Conservation (phyloP, 2,888 invertebrate genomes). For the Drosophila cognata region DNA sequence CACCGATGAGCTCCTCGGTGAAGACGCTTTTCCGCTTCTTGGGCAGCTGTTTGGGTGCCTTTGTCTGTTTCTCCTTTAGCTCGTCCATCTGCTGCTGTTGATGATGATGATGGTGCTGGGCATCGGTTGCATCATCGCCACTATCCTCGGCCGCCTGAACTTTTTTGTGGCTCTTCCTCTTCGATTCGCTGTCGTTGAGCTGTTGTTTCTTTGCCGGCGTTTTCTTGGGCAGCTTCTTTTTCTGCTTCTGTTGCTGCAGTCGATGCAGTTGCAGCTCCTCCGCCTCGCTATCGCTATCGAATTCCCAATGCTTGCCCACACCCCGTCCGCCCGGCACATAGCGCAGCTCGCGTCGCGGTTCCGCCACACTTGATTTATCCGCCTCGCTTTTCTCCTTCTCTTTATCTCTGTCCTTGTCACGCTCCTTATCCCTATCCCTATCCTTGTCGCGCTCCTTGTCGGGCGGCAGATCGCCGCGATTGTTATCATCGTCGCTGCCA, state of each 20-base stretch:
- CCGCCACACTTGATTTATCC: slow-evolving; percentile 29
- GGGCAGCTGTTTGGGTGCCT: slow-evolving; percentile 78
- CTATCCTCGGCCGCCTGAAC: slow-evolving; percentile 27
- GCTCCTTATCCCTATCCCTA: slow-evolving; percentile 16
- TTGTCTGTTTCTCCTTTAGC: slow-evolving; percentile 68
- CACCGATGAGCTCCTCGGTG: slow-evolving; percentile 86
- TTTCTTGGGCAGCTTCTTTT: slow-evolving; percentile 72
- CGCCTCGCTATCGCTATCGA: slow-evolving; percentile 86
- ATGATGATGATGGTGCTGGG: neutral
- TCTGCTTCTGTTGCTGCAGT: slow-evolving; percentile 65
- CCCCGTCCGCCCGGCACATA: slow-evolving; percentile 92
- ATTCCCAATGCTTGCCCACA: slow-evolving; percentile 93
- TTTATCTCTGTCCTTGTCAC: slow-evolving; percentile 14
- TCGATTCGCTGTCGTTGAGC: neutral
- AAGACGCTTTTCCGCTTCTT: slow-evolving; percentile 85
- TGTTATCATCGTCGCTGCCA: slow-evolving; percentile 86
- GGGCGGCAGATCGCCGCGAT: slow-evolving; percentile 44
- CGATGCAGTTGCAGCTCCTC: slow-evolving; percentile 81
- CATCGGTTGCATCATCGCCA: slow-evolving; percentile 41
- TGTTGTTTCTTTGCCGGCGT: slow-evolving; percentile 48
- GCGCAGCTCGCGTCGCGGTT: slow-evolving; percentile 87
- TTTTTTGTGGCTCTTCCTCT: slow-evolving; percentile 28
- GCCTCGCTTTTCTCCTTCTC: slow-evolving; percentile 27
- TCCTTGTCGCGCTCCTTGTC: slow-evolving; percentile 35
- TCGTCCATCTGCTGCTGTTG: slow-evolving; percentile 57